Percentiles rank a stretch among this genome's conserved stretches.
Evolutionary conservation across 1,140 invertebrate species (phyloP).

Genomic region (Mya arenaria): DNA sequence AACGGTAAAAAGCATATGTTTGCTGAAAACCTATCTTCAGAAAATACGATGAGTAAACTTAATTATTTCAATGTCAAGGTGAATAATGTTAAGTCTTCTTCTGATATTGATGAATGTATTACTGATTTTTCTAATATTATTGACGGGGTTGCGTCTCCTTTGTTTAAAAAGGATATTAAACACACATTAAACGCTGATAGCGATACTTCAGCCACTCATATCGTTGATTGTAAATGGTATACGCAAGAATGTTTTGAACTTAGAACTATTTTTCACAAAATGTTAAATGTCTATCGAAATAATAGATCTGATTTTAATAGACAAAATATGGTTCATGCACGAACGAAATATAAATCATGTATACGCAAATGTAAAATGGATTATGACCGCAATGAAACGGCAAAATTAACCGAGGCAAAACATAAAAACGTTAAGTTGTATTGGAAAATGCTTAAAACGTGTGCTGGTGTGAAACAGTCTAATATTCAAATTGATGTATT

Average conservation of each 20-base stretch:
- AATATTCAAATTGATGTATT: not conserved
- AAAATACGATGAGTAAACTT: no score
- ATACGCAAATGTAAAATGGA: not conserved
- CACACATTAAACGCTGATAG: no score
- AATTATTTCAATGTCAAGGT: no score
- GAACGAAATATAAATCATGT: not conserved
- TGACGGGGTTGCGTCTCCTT: no score
- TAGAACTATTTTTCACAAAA: conserved; percentile 9
- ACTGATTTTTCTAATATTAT: no score
- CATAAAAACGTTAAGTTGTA: conserved; percentile 35
- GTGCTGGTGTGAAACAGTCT: not conserved
- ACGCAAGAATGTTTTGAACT: not conserved
- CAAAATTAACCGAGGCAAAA: not conserved
- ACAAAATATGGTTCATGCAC: not conserved
- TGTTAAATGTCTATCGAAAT: not conserved
- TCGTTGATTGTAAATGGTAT: not conserved
- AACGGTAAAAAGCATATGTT: no score
- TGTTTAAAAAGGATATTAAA: no score
- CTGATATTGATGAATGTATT: no score
- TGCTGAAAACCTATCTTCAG: no score
- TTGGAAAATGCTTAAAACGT: conserved; percentile 16
- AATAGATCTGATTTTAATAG: not conserved
- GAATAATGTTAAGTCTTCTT: no score
- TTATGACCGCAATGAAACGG: not conserved
- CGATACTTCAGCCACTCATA: no score